phyloP scores from a whole-genome alignment of 2,888 invertebrate genomes.

The Diabrotica balteata region DNA sequence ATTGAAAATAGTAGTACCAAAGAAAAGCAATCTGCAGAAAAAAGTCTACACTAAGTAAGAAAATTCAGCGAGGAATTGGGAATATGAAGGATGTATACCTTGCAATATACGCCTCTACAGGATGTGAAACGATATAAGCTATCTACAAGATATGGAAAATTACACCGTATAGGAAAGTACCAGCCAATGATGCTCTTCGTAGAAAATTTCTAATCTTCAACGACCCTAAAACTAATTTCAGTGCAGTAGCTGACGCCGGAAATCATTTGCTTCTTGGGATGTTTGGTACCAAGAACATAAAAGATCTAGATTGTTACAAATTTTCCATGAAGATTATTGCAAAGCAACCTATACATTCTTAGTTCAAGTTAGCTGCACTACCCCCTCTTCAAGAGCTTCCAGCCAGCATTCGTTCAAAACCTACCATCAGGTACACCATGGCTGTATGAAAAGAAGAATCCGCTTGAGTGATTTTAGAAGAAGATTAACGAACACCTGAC shows the following conservation, averaged over 20 bases:
- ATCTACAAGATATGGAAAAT: too few species aligned
- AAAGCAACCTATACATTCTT: not conserved
- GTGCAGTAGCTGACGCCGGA: constrained; percentile 6
- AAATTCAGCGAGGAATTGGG: not conserved
- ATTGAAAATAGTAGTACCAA: too few species aligned
- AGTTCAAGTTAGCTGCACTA: constrained; percentile 17
- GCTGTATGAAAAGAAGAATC: too few species aligned
- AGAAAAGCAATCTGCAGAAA: not conserved
- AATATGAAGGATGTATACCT: constrained; percentile 22
- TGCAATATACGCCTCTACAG: constrained; percentile 21
- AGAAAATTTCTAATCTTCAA: too few species aligned
- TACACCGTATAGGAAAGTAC: constrained; percentile 8
- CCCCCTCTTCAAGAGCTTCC: not conserved
- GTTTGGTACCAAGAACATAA: constrained; percentile 24
- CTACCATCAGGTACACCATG: not conserved
- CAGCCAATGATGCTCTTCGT: too few species aligned
- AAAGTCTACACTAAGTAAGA: too few species aligned
- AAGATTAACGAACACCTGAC: too few species aligned
- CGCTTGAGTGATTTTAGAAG: too few species aligned
- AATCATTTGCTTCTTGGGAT: constrained; percentile 23
- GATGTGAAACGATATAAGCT: too few species aligned
- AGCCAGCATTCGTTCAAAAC: not conserved
- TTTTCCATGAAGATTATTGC: too few species aligned
- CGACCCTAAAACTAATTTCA: too few species aligned
- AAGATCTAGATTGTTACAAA: not conserved